These are phyloP conservation scores for Hydriomena furcata DNA, from an alignment of 2,888 invertebrate genomes.

Conservation along the genomic window DNA sequence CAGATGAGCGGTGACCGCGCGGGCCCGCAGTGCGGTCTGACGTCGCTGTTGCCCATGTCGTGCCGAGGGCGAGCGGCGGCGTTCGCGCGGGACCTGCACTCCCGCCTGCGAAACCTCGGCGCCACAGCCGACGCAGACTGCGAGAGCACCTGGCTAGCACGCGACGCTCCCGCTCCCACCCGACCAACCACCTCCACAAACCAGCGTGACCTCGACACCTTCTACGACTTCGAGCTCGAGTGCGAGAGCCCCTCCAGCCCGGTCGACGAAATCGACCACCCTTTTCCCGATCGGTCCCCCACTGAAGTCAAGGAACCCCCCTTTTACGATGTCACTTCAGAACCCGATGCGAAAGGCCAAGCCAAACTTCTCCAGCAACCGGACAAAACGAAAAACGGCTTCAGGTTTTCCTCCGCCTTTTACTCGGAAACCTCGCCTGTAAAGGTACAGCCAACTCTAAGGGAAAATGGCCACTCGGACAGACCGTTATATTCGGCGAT, in stretches of 20 bases:
- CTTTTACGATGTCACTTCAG: constrained; percentile 80
- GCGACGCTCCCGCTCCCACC: constrained; percentile 48
- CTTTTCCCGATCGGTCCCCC: constrained; percentile 80
- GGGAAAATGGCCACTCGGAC: constrained; percentile 73
- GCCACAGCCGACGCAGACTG: constrained; percentile 75
- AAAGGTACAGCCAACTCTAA: constrained; percentile 67
- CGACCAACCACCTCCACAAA: constrained; percentile 49
- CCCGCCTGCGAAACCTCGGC: constrained; percentile 88
- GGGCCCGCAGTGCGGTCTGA: constrained; percentile 85
- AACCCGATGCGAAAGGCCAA: constrained; percentile 64
- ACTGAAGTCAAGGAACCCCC: constrained; percentile 81
- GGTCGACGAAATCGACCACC: constrained; percentile 81
- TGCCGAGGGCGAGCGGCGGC: constrained; percentile 92
- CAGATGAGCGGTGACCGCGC: constrained; percentile 82
- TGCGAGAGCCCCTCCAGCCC: constrained; percentile 88
- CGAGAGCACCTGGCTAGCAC: constrained; percentile 70
- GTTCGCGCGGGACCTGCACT: constrained; percentile 90
- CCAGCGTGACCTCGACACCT: constrained; percentile 81
- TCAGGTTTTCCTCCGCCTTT: constrained; percentile 69
- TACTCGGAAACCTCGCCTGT: constrained; percentile 70
- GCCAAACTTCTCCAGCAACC: constrained; percentile 66
- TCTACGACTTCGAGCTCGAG: constrained; percentile 86
- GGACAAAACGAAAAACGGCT: constrained; percentile 79
- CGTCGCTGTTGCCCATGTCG: constrained; percentile 89
- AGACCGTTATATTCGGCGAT: constrained; percentile 73